Conservation (phyloP, 2,113 vertebrate species). For the Carassius gibelio region DNA sequence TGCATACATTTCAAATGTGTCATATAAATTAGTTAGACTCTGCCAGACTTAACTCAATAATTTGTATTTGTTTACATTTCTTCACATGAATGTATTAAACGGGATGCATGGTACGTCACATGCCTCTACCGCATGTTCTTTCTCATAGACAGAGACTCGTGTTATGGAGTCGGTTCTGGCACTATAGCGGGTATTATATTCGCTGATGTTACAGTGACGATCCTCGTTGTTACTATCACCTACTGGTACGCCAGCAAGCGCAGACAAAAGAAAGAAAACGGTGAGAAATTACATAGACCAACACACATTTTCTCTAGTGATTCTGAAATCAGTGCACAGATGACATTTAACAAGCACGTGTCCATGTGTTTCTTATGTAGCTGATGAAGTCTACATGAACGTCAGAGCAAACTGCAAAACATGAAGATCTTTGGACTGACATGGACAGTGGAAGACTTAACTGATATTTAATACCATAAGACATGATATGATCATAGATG, state of each 20-base stretch:
- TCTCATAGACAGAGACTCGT: conserved; percentile 60
- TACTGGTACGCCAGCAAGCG: conserved; percentile 68
- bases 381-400: conserved; percentile 77
- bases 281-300: conserved; percentile 43
- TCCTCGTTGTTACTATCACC: conserved; percentile 69
- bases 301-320: not conserved
- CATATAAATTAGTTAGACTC: not conserved
- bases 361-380: conserved; percentile 58
- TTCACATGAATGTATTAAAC: not conserved
- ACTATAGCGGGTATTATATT: conserved; percentile 68
- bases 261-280: conserved; percentile 60
- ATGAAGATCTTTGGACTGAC: conserved; percentile 43
- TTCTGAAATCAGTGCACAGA: not conserved
- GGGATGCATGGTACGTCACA: not conserved
- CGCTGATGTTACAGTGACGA: conserved; percentile 71
- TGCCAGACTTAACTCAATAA: not conserved
- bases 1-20: not conserved
- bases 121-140: not conserved
- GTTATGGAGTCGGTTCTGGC: conserved; percentile 71
- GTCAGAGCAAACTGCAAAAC: conserved; percentile 70
- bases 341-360: not conserved
- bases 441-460: not conserved
- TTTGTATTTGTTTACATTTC: not conserved
- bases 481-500: not conserved
- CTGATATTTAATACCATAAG: not conserved